A percentile compares a stretch with the other conserved stretches of the same genome.
These are phyloP conservation scores for Zosterops hypoxanthus DNA, from an alignment of 2,113 vertebrate genomes.

Conservation along the genomic window DNA sequence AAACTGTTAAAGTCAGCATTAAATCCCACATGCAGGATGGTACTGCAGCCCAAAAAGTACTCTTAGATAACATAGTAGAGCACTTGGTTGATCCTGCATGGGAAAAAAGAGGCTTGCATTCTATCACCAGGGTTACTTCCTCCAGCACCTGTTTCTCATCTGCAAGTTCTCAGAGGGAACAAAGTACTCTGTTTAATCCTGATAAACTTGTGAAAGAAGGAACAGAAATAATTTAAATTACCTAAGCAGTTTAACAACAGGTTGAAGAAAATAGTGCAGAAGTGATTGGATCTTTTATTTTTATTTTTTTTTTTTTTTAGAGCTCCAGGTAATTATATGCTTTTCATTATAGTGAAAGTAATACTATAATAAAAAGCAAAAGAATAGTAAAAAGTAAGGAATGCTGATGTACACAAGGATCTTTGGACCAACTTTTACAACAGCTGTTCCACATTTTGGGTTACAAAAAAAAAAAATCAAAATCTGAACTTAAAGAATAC, in stretches of 20 bases:
- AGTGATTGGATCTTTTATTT: background rate
- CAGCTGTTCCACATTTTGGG: background rate
- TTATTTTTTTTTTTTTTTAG: background rate
- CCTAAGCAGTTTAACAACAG: background rate
- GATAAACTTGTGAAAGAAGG: background rate
- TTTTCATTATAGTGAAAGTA: background rate
- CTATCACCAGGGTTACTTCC: background rate
- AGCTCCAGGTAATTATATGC: background rate
- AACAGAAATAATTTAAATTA: background rate
- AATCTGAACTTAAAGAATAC: background rate
- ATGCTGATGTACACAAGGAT: background rate
- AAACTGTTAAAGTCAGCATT: background rate
- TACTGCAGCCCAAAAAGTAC: background rate
- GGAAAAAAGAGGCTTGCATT: background rate
- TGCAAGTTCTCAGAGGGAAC: background rate
- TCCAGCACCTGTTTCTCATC: conserved; percentile 17
- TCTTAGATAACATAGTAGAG: background rate
- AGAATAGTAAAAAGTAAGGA: background rate
- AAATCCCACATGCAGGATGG: background rate
- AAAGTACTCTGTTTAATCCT: background rate
- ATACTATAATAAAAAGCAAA: background rate
- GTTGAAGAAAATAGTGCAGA: background rate
- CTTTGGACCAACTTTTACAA: background rate
- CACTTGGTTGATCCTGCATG: too few relatives aligned
- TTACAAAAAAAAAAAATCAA: background rate